phyloP scores from a whole-genome alignment of 1,140 invertebrate genomes.

The Ceratina australensis region DNA sequence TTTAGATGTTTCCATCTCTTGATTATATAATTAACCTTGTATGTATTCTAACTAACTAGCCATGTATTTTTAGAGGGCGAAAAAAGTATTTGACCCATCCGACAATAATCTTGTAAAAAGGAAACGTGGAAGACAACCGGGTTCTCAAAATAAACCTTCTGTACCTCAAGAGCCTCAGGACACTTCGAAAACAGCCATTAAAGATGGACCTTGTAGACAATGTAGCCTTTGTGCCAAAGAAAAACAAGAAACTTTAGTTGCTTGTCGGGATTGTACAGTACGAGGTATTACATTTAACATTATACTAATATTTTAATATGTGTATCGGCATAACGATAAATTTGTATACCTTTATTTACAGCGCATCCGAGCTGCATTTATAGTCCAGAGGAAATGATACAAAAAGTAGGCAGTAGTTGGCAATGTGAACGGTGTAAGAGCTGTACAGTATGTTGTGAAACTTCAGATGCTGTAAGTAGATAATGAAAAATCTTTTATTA shows the following conservation, averaged over 20 bases:
- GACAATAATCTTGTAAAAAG: slow-evolving; percentile 85
- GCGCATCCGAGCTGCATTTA: slow-evolving; percentile 85
- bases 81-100: slow-evolving; percentile 90
- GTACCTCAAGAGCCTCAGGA: slow-evolving; percentile 71
- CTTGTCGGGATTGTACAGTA: slow-evolving; percentile 89
- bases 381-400: slow-evolving; percentile 82
- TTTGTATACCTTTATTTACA: slow-evolving; percentile 67
- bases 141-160: slow-evolving; percentile 80
- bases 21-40: not conserved
- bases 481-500: slow-evolving; percentile 16
- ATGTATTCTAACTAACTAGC: no score
- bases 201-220: slow-evolving; percentile 79
- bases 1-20: not conserved
- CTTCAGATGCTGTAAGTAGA: slow-evolving; percentile 84
- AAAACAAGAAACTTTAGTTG: slow-evolving; percentile 83
- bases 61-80: slow-evolving; percentile 79
- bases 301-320: not conserved
- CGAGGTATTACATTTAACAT: slow-evolving; percentile 82
- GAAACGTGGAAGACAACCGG: slow-evolving; percentile 83
- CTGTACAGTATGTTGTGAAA: slow-evolving; percentile 85
- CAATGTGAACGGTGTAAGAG: slow-evolving; percentile 87
- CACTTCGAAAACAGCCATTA: slow-evolving; percentile 64
- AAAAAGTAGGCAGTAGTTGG: slow-evolving; percentile 85
- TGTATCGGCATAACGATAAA: not conserved
- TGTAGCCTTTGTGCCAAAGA: slow-evolving; percentile 78